A percentile compares a stretch with the other conserved stretches of the same genome.
These are phyloP conservation scores for Semotilus atromaculatus DNA, from an alignment of 2,797 vertebrate genomes.

Conservation along the genomic window DNA sequence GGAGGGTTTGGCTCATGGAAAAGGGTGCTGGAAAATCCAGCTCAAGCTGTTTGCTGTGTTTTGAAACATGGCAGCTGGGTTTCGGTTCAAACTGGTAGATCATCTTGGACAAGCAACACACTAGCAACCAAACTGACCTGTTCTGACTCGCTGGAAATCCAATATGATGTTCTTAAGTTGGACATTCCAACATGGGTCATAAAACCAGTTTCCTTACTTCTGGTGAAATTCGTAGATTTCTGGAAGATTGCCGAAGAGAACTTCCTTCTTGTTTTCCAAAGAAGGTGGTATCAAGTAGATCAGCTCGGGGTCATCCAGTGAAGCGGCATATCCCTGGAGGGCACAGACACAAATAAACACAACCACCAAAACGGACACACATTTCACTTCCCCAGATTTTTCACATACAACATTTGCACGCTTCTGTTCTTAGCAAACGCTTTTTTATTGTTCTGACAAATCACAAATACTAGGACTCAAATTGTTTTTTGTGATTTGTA, in stretches of 20 bases:
- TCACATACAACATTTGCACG: background rate
- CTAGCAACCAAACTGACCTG: background rate
- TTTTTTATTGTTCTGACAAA: background rate
- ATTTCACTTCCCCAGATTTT: background rate
- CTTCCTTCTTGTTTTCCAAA: constrained; percentile 89
- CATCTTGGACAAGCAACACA: background rate
- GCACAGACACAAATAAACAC: background rate
- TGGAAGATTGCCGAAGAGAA: constrained; percentile 92
- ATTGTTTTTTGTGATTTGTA: background rate
- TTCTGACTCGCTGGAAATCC: background rate
- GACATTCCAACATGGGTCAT: background rate
- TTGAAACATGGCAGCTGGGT: background rate
- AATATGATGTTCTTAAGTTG: background rate
- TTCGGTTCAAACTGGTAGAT: background rate
- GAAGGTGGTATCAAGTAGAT: constrained; percentile 86
- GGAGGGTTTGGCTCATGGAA: background rate
- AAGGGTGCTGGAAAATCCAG: background rate
- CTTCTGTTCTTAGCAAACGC: background rate
- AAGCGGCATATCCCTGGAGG: constrained; percentile 87
- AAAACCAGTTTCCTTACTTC: constrained; percentile 73
- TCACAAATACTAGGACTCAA: background rate
- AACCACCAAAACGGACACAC: background rate
- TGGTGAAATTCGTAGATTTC: constrained; percentile 95
- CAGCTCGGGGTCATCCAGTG: constrained; percentile 89
- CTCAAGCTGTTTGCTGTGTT: background rate